Conservation (phyloP, 2,797 vertebrate genomes). For the Loris lydekkerianus region DNA sequence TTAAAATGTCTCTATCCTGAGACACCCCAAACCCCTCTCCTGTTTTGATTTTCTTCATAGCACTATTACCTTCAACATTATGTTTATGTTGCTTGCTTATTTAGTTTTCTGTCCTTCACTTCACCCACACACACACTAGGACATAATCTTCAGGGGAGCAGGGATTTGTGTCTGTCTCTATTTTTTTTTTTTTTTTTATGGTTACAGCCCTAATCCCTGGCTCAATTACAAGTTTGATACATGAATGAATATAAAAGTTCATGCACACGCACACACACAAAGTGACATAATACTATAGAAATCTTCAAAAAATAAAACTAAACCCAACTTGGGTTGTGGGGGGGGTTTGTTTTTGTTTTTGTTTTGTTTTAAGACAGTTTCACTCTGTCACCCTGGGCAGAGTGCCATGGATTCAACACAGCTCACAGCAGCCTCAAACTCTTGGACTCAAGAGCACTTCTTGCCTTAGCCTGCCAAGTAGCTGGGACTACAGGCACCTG, state of each 20-base stretch:
- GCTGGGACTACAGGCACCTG: too few species aligned
- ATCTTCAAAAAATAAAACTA: background rate
- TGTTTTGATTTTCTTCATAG: background rate
- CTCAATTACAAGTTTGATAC: background rate
- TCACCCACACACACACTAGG: background rate
- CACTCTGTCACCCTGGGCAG: too few species aligned
- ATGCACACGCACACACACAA: background rate
- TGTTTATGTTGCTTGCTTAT: background rate
- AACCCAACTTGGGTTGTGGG: background rate
- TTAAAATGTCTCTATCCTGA: background rate
- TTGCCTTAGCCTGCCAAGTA: too few species aligned
- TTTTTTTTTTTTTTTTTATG: background rate
- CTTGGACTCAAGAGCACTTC: too few species aligned
- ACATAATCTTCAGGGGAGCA: background rate
- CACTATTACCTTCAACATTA: background rate
- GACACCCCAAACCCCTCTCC: background rate
- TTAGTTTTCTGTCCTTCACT: background rate
- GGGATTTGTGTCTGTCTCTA: background rate
- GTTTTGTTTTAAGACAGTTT: too few species aligned
- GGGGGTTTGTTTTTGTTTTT: too few species aligned
- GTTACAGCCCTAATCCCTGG: background rate
- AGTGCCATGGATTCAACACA: too few species aligned
- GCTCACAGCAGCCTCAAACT: too few species aligned
- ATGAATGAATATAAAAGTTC: background rate
- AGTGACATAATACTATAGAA: background rate